Base-by-base conservation (phyloP, 2,888 invertebrate genomes). In the Rugalucina vietnamica region DNA sequence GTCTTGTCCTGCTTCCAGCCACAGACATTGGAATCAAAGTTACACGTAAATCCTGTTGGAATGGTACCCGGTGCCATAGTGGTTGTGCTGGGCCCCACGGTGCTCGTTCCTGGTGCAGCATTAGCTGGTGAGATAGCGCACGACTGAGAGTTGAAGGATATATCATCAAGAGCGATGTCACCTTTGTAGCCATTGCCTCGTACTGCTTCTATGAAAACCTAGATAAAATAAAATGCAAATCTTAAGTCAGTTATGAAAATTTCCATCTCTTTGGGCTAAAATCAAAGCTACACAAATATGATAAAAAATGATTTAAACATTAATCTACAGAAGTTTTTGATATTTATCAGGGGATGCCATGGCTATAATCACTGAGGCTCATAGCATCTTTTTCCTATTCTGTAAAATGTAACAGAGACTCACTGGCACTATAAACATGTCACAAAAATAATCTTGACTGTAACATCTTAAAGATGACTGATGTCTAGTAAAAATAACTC, bases 101-200 rank as follows among this genome's bases (percentile, higher is more conserved):
- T 81, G 21, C 85, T 50, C 8, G 79, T 36, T 14, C 85, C 86
- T 0, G 90, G 86, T 4, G 70, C 21, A 1, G 91, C 91, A 27
- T 43, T 70, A 3, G 85, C 18, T 3, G 92, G 92, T 3, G 71
- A 75, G 21, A 90, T 60, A 2, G 74, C 39, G 74, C 91, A 92
- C 0, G 87, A 60, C 34, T 79, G 82, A 14, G 76, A 69, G n/a
- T 69, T 79, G 54, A 92, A 91, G 4, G 79, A 72, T 39, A 93
- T 72, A 77, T 92, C 92, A 81, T 93, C 93, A n/a, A 93, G 74
- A 10, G 93, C 91, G 69, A 92, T 91, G 34, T 91, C 91, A 21
- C 92, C 91, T 57, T 84, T 84, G 85, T 91, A 90, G 60, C 90
- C 90, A 50, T 81, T 84, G n/a, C 92, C 92, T 78, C 90, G 34